Conservation (phyloP, 2,888 invertebrate genomes). For the Psylliodes chrysocephalus region DNA sequence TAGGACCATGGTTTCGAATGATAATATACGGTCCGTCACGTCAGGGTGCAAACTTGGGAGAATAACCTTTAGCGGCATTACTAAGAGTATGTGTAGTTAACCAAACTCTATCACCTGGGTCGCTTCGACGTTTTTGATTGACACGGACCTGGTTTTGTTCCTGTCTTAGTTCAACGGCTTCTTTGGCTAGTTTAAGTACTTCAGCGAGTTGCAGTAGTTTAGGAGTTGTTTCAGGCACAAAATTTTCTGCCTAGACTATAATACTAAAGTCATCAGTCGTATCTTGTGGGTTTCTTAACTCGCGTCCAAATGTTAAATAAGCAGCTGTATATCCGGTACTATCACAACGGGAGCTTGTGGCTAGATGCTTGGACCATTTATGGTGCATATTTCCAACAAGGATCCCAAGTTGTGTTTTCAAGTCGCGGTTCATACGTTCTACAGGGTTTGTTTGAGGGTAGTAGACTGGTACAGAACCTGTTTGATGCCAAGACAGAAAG, state of each 20-base stretch:
- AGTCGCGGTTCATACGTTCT: no score
- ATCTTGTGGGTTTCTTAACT: constrained; percentile 46
- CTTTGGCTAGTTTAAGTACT: no score
- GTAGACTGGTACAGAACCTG: no score
- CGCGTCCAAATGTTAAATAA: constrained; percentile 47
- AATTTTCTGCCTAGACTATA: constrained; percentile 17
- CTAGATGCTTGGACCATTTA: not conserved
- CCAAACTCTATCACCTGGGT: constrained; percentile 46
- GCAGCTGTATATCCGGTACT: constrained; percentile 52
- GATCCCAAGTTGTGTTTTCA: constrained; percentile 51
- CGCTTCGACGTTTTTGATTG: not conserved
- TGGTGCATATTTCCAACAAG: constrained; percentile 45
- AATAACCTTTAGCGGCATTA: no score
- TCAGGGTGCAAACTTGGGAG: constrained; percentile 38
- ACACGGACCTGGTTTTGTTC: constrained; percentile 4
- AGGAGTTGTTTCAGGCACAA: constrained; percentile 25
- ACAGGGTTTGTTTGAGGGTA: no score
- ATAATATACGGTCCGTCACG: constrained; percentile 54
- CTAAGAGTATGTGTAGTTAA: constrained; percentile 40
- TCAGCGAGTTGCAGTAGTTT: constrained; percentile 15
- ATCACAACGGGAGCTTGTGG: constrained; percentile 40
- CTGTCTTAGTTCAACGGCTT: not conserved
- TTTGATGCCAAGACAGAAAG: no score
- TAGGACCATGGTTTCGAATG: constrained; percentile 26
- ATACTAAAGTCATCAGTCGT: constrained; percentile 29